These are phyloP conservation scores for Branchipolynoe longqiensis DNA, from an alignment of 2,888 invertebrate genomes.

Conservation along the genomic window DNA sequence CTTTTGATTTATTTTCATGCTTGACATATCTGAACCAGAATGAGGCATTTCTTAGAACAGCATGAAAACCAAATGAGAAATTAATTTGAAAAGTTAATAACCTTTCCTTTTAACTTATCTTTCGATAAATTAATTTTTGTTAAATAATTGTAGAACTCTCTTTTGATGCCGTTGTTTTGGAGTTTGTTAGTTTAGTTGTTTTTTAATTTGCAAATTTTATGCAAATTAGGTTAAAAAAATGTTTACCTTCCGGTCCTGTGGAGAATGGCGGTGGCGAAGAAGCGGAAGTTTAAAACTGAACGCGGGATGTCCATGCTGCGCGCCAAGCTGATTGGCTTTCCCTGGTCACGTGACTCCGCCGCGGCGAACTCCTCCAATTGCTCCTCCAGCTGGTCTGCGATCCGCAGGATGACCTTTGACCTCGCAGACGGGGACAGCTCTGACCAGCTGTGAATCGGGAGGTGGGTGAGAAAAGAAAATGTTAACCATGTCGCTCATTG, in stretches of 20 bases:
- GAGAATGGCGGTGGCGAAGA: slow-evolving; percentile 82
- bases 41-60: too few relatives aligned
- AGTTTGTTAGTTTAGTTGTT: too few relatives aligned
- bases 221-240: too few relatives aligned
- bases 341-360: slow-evolving; percentile 84
- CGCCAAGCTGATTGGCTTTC: slow-evolving; percentile 83
- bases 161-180: too few relatives aligned
- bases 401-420: slow-evolving; percentile 81
- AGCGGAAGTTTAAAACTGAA: slow-evolving; percentile 83
- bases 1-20: too few relatives aligned
- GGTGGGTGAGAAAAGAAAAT: neutral
- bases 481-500: neutral
- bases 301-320: slow-evolving; percentile 84
- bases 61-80: too few relatives aligned
- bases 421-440: slow-evolving; percentile 80
- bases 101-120: too few relatives aligned
- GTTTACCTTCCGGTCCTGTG: slow-evolving; percentile 81
- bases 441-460: slow-evolving; percentile 82
- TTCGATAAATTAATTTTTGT: too few relatives aligned
- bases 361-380: slow-evolving; percentile 83
- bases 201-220: too few relatives aligned
- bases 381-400: slow-evolving; percentile 83
- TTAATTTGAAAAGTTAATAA: too few relatives aligned
- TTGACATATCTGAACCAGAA: too few relatives aligned
- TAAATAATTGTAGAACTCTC: too few relatives aligned